Evolutionary conservation across 2,113 vertebrate species (phyloP), one percentile per base, ranked within the genome.

Genomic region (Limnothrissa miodon): DNA sequence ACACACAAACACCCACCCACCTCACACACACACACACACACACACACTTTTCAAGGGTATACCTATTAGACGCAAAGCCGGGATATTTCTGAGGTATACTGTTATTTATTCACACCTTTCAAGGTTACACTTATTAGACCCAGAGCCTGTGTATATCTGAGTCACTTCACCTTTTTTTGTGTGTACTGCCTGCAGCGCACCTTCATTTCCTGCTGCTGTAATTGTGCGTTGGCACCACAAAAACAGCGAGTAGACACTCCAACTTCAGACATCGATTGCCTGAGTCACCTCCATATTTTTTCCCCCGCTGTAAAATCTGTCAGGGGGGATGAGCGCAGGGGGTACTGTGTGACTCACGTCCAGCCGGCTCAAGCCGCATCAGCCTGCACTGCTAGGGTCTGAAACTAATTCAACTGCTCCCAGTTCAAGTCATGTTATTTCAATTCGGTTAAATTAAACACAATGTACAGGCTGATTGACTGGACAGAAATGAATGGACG

Each of bases 231-330:
- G 56, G 10, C 56, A 62, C 56, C n/a, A 56, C 53, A 56, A 29
- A 62, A 62, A 62, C 56, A 62, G 46, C 56, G 1, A 62, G 56
- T n/a, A 62, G 56, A 62, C 56, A 62, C 56, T 62, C 56, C 56
- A 8, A 62, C 56, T 25, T 10, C 56, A 62, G 56, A 1, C 56
- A 62, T 62, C 56, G 56, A 62, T 29, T 7, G 56, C 23, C 56
- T 62, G 56, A 62, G 56, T 62, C 56, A 29, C 53, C 53, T 56
- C 56, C 56, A 62, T 62, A 62, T 62, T 62, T 62, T 5, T 62
- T 29, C 25, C 56, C 25, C 56, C n/a, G 25, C 56, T 62, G n/a
- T 62, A 62, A 25, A 62, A 62, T 4, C 56, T 29, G 56, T 62
- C 56, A 29, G 23, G 56, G 23, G n/a, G 1, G 6, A 2, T 7